Percentiles rank a stretch among this genome's conserved stretches.
These are phyloP conservation scores for Spodoptera picta DNA, from an alignment of 2,888 invertebrate species.

Conservation along the genomic window DNA sequence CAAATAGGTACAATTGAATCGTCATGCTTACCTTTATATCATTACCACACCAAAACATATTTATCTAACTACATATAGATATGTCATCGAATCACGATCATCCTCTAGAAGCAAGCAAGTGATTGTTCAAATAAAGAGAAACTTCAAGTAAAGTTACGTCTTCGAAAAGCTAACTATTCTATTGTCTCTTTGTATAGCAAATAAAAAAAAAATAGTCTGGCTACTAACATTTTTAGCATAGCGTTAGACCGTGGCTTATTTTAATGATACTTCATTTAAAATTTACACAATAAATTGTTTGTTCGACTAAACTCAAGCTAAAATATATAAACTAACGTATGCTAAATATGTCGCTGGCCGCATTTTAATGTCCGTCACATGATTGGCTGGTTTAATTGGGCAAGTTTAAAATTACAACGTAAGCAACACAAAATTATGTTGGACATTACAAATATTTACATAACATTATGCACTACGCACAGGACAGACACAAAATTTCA, in stretches of 20 bases:
- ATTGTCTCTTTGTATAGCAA: constrained; percentile 31
- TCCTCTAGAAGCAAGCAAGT: constrained; percentile 81
- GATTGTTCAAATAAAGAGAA: constrained; percentile 54
- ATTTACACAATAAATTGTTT: constrained; percentile 33
- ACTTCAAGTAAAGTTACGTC: constrained; percentile 37
- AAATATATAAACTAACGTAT: constrained; percentile 23
- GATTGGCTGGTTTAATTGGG: constrained; percentile 58
- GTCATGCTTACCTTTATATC: constrained; percentile 62
- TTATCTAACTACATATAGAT: constrained; percentile 86
- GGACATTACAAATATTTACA: constrained; percentile 76
- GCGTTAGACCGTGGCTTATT: not conserved
- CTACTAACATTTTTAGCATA: constrained; percentile 38
- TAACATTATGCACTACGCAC: constrained; percentile 77
- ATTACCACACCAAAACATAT: constrained; percentile 80
- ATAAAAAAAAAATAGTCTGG: constrained; percentile 13
- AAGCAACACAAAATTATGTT: constrained; percentile 47
- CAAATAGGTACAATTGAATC: constrained; percentile 60
- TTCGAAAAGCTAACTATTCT: constrained; percentile 35
- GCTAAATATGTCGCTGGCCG: constrained; percentile 40
- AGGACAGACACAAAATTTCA: constrained; percentile 81
- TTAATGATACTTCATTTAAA: constrained; percentile 14
- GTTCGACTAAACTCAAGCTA: constrained; percentile 15
- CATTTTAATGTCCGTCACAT: constrained; percentile 30
- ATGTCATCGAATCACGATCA: constrained; percentile 87
- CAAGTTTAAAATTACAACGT: constrained; percentile 58